phyloP scores from a whole-genome alignment of 2,113 vertebrate genomes.

The Microcebus murinus region DNA sequence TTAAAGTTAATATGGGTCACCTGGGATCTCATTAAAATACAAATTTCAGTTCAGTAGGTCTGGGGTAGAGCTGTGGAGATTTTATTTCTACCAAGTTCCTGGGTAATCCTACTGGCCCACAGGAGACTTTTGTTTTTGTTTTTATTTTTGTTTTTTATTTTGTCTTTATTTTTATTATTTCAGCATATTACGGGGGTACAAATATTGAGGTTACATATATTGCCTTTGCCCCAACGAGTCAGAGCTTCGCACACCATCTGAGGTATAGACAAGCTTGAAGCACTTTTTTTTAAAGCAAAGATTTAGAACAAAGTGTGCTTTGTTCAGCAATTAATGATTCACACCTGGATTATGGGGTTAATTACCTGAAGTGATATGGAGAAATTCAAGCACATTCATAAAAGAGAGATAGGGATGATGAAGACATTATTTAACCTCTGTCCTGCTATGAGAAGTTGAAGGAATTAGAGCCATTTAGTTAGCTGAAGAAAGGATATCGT shows the following conservation, averaged over 20 bases:
- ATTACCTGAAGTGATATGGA: not conserved
- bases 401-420: not conserved
- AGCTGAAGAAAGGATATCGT: not conserved
- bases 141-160: no score
- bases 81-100: not conserved
- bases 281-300: not conserved
- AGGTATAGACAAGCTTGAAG: no score
- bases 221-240: no score
- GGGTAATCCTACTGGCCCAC: not conserved
- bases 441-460: not conserved
- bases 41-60: not conserved
- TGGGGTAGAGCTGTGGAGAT: not conserved
- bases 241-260: no score
- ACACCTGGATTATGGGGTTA: not conserved
- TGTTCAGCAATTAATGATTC: not conserved
- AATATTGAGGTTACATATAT: no score
- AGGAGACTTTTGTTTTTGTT: not conserved
- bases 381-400: not conserved
- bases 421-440: not conserved
- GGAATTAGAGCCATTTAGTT: not conserved
- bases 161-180: no score
- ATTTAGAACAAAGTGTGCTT: not conserved
- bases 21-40: constrained; percentile 25
- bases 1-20: not conserved
- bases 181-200: no score